Conservation (phyloP, 64 coral and sea anemone species). For the Stichodactyla helianthus region DNA sequence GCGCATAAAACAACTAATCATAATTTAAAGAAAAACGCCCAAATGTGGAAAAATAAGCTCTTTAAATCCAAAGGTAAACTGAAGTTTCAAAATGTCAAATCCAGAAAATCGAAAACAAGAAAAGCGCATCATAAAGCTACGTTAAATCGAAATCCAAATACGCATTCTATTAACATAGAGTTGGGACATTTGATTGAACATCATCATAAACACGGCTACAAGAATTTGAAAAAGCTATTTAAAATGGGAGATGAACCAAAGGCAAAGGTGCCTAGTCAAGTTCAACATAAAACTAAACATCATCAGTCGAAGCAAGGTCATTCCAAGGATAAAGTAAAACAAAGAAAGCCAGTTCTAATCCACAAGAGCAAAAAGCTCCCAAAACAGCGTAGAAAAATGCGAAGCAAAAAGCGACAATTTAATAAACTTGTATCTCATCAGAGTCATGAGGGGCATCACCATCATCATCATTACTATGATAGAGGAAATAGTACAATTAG, state of each 20-base stretch:
- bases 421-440: background rate
- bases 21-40: background rate
- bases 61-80: background rate
- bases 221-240: background rate
- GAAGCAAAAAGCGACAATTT: background rate
- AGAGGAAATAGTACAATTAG: background rate
- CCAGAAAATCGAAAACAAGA: background rate
- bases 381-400: background rate
- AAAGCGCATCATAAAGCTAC: background rate
- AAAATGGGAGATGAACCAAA: background rate
- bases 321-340: background rate
- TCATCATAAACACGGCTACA: background rate
- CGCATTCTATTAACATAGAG: background rate
- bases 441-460: background rate
- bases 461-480: background rate
- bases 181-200: slow-evolving; percentile 9
- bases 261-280: background rate
- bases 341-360: background rate
- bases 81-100: background rate
- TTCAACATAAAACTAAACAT: background rate
- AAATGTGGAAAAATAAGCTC: background rate
- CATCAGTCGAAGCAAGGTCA: background rate
- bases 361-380: background rate
- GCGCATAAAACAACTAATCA: background rate
- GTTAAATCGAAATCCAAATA: background rate